Evolutionary conservation across 2,113 vertebrate species (phyloP), one percentile per base, ranked within the genome.

Genomic region (Orthonyx spaldingii): DNA sequence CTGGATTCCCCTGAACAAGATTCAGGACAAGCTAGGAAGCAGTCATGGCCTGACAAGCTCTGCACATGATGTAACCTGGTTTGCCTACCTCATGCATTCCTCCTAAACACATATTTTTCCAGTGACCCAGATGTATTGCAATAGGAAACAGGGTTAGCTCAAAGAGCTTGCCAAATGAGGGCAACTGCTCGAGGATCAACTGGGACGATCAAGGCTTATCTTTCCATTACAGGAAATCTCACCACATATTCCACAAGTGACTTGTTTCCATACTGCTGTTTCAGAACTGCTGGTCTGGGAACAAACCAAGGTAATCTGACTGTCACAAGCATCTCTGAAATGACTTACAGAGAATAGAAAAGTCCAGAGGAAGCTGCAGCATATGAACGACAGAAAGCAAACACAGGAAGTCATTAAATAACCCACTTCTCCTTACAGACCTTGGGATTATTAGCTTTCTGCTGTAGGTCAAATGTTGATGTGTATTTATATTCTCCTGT

Each of bases 41-140:
- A 88, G 78, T 42, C 66, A n/a, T 8, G 71, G 93, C 85, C 82
- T 91, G 85, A 86, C 57, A 80, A 74, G 82, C 70, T 85, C 84
- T 14, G 33, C 87, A 66, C 39, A 74, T 94, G 94, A 96, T 69
- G 78, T 87, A 96, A 95, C 66, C 81, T 57, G 42, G 46, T 86
- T 90, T 90, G 82, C 63, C 75, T 87, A 75, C 53, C 50, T 95
- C 87, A 65, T 21, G 39, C 82, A 63, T 88, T 94, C 87, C 80
- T 85, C 49, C 76, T 35, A 46, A 97, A 96, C 61, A 83, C 87
- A 59, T 86, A 92, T 77, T 96, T 95, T 97, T 93, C 93, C 93
- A 93, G 82, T 94, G 90, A 97, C 87, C 89, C 85, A 93, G 59
- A 95, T 95, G 39, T 77, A 65, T 6, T 70, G 68, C 94, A 93